A percentile compares a stretch with the other conserved stretches of the same genome.
phyloP scores from a whole-genome alignment of 92 coral and sea anemone species.

The Umimayanthus chanpuru region DNA sequence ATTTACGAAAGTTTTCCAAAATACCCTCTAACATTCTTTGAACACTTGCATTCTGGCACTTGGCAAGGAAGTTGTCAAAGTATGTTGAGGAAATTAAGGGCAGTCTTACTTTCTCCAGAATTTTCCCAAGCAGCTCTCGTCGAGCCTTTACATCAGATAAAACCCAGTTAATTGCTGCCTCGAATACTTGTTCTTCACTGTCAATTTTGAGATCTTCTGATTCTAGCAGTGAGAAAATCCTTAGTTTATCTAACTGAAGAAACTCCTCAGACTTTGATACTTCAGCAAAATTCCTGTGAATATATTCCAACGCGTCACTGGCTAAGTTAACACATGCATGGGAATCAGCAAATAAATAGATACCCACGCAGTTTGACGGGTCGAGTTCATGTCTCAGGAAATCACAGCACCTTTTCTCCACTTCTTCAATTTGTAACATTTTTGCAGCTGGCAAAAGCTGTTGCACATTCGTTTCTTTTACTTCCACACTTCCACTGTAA shows the following conservation, averaged over 20 bases:
- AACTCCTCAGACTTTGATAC: slow-evolving; percentile 82
- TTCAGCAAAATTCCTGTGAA: slow-evolving; percentile 78
- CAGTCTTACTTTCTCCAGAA: slow-evolving; percentile 82
- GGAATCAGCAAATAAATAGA: slow-evolving; percentile 73
- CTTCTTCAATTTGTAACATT: slow-evolving; percentile 89
- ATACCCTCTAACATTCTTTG: slow-evolving; percentile 72
- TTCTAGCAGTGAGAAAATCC: slow-evolving; percentile 63
- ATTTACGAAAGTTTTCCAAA: slow-evolving; percentile 70
- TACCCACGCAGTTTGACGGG: slow-evolving; percentile 84
- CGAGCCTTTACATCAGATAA: slow-evolving; percentile 64
- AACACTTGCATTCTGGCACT: slow-evolving; percentile 76
- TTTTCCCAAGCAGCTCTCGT: slow-evolving; percentile 69
- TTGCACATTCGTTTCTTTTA: slow-evolving; percentile 79
- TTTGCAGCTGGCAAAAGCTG: slow-evolving; percentile 90
- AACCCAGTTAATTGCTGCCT: slow-evolving; percentile 86
- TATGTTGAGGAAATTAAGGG: slow-evolving; percentile 80
- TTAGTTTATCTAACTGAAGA: slow-evolving; percentile 59
- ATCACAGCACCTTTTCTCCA: slow-evolving; percentile 82
- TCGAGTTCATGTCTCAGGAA: slow-evolving; percentile 81
- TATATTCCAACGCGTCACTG: slow-evolving; percentile 66
- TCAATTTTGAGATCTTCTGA: slow-evolving; percentile 91
- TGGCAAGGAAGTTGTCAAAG: slow-evolving; percentile 59
- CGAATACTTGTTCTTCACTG: slow-evolving; percentile 83
- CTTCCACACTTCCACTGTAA: slow-evolving; percentile 82
- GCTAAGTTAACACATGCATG: slow-evolving; percentile 75